Evolutionary conservation across 1,140 invertebrate genomes (phyloP), one percentile per base, ranked within the genome.

Genomic region (Drosophila bifasciata): DNA sequence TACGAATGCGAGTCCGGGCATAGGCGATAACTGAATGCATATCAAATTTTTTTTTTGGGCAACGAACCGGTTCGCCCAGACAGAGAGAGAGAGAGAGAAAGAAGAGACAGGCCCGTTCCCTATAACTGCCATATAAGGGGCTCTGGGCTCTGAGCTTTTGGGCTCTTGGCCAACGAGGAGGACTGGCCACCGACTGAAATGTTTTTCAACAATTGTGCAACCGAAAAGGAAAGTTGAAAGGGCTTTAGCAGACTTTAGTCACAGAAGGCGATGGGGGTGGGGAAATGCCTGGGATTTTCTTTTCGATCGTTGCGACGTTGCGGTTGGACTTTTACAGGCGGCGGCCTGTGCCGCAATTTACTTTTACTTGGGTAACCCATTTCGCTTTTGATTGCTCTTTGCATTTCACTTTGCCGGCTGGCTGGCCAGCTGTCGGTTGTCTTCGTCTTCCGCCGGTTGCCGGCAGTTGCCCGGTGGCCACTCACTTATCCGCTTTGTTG

Each of bases 321-420:
- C 25, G 28, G 43, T 39, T 17, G 21, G 19, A 32, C 17, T 23
- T 60, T 44, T 36, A 41, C 32, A 36, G 28, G 36, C 6, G 21
- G n/a, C 11, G 59, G 55, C 49, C 41, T 60, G 56, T 50, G 79
- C 55, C 64, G 73, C 80, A 85, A 74, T 79, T 85, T 80, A 86
- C 80, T 85, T 85, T 85, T 85, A 85, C 80, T 81, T 81, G 74
- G 64, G 40, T 71, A 85, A 85, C 80, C 80, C 78, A 81, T 85
- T 75, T 84, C 76, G 76, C 72, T 86, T 84, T 85, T 85, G 84
- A 86, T 81, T 85, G 74, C 81, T 74, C 78, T 73, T 74, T 74
- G 58, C 79, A 83, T 77, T 83, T 78, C 79, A 78, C 74, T 77
- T 73, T 73, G 56, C 50, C 61, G 70, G 63, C 67, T 79, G 62